Conservation (phyloP, 2,113 vertebrate species). For the Pluvialis apricaria region DNA sequence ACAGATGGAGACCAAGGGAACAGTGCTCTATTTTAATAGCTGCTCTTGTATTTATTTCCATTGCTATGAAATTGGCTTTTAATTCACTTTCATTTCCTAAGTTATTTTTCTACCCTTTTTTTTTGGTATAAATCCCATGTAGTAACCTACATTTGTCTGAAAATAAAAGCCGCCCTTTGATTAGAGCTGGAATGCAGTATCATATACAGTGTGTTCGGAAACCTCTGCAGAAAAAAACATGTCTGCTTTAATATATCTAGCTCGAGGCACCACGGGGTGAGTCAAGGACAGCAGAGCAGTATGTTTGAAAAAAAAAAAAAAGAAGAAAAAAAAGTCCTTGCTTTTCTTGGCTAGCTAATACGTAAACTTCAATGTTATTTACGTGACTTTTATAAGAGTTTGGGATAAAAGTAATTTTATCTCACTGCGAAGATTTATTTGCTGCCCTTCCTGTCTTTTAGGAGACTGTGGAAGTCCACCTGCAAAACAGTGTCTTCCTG, state of each 20-base stretch:
- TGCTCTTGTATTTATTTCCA: neutral
- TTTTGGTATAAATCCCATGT: neutral
- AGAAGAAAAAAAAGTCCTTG: neutral
- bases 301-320: neutral
- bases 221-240: neutral
- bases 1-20: neutral
- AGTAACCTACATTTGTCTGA: constrained; percentile 19
- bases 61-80: constrained; percentile 18
- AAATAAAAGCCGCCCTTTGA: neutral
- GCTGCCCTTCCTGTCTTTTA: neutral
- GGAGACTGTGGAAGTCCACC: neutral
- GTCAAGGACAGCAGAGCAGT: constrained; percentile 5
- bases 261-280: neutral
- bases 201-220: neutral
- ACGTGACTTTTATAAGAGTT: neutral
- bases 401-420: neutral
- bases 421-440: neutral
- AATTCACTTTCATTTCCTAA: constrained; percentile 45
- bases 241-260: constrained; percentile 16
- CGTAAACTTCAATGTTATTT: neutral
- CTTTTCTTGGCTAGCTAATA: constrained; percentile 14
- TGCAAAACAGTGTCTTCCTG: neutral
- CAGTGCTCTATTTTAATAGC: neutral
- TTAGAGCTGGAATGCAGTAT: constrained; percentile 22
- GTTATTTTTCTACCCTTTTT: neutral